Base-by-base conservation (phyloP, 2,888 invertebrate species). In the Caradrina clavipalpis region DNA sequence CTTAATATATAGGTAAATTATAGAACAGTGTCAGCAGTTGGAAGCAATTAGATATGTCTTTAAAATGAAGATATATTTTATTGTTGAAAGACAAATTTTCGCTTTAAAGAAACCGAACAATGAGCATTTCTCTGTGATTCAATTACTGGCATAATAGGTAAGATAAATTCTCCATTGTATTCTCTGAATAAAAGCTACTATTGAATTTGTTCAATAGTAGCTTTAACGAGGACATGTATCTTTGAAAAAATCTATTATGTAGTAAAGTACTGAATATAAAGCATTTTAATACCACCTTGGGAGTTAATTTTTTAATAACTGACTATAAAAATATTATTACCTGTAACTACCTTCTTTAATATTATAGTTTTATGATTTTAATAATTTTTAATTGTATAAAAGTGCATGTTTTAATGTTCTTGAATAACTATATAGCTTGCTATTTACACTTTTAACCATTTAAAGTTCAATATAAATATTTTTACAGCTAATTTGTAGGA, bases 101-200 rank as follows among this genome's bases (percentile, higher is more conserved):
- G 21, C 47, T 65, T 58, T 53, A 21, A 11, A 64, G 56, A 53
- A 66, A 76, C 39, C 53, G 53, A 66, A 76, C 60, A 66, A 76
- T 58, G 58, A 54, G 49, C 45, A 67, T 67, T 66, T 58, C 54
- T 49, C 58, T 67, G 53, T 57, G 19, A 77, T 77, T 76, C 66
- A 72, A 76, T 72, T 72, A 72, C 76, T 59, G 8, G 21, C 58
- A 55, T 62, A 72, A 59, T 59, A 67, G 51, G 55, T 62, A 55
- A 62, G 61, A 54, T 62, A 66, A 10, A 67, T 72, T 62, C n/a
- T 62, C 58, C 59, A 72, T 72, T 76, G 66, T 77, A 57, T 66
- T 57, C 50, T 51, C 58, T 59, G 54, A 76, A 75, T 75, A 60
- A 60, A 64, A 53, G 53, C 56, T 65, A 71, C 64, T 53, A 49